These are phyloP conservation scores for Mamestra configurata DNA, from an alignment of 1,140 invertebrate species.

Conservation along the genomic window DNA sequence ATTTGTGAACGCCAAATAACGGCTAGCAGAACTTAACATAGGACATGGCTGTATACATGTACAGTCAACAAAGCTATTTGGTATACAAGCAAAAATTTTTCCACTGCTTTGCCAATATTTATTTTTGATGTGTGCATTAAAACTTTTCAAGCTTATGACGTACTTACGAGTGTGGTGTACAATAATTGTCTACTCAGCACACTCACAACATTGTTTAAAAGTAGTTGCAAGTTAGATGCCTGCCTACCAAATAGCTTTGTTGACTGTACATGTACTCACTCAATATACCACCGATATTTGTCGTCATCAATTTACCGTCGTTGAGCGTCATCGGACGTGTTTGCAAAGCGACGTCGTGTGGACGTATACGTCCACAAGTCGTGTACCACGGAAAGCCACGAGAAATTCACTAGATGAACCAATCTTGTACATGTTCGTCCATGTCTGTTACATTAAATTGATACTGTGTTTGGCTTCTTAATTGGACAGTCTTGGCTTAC, in stretches of 20 bases:
- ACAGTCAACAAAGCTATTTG: no score
- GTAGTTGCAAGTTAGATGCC: no score
- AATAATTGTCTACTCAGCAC: no score
- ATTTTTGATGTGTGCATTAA: no score
- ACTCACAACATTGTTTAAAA: no score
- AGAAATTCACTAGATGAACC: constrained; percentile 77
- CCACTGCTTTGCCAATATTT: no score
- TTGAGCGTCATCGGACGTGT: constrained; percentile 58
- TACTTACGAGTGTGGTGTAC: no score
- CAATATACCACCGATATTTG: constrained; percentile 63
- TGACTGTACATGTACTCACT: constrained; percentile 50
- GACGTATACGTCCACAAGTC: constrained; percentile 60
- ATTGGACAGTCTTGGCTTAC: constrained; percentile 68
- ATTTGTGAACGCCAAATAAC: constrained; percentile 38
- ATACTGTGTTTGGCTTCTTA: constrained; percentile 75
- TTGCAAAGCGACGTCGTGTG: constrained; percentile 54
- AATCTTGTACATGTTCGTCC: constrained; percentile 72
- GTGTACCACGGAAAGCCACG: constrained; percentile 72
- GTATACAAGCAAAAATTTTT: no score
- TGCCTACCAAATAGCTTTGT: no score
- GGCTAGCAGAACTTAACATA: background rate
- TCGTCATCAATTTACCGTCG: constrained; percentile 62
- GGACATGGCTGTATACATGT: background rate
- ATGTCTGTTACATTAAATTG: constrained; percentile 81
- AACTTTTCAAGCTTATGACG: no score